Evolutionary conservation across 92 coral and sea anemone species (phyloP).

Genomic region (Phenganax marumi): DNA sequence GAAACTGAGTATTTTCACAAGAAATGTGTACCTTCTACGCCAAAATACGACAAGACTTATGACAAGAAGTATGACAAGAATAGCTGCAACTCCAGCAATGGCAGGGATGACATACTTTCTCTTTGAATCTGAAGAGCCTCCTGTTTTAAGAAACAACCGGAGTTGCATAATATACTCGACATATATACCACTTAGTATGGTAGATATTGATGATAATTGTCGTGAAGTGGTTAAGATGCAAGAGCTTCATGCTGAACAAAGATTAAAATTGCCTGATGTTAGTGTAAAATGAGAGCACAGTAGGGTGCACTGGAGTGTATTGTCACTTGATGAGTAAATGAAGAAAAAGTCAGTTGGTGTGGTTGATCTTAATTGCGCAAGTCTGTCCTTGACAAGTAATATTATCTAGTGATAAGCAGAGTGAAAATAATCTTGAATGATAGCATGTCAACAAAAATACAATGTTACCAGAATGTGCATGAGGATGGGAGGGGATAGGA

Average conservation of each 20-base stretch:
- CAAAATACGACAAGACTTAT: background rate
- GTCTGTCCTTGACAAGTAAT: background rate
- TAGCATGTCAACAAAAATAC: too few relatives aligned
- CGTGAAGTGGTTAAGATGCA: too few relatives aligned
- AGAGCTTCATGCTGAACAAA: too few relatives aligned
- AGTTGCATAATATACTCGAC: too few relatives aligned
- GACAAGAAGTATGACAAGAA: background rate
- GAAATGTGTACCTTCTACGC: background rate
- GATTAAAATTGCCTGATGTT: too few relatives aligned
- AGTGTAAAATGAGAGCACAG: too few relatives aligned
- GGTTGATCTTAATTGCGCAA: background rate
- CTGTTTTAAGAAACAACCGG: slow-evolving; percentile 1
- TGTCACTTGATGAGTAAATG: background rate
- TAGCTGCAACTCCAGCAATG: background rate
- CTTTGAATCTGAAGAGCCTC: background rate
- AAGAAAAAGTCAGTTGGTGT: background rate
- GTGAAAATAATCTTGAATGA: background rate
- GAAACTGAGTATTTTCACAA: too few relatives aligned
- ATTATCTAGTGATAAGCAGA: background rate
- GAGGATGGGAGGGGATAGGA: background rate
- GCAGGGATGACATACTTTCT: background rate
- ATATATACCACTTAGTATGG: too few relatives aligned
- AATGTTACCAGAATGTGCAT: background rate
- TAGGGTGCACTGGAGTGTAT: too few relatives aligned
- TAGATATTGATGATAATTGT: too few relatives aligned